Percentiles rank a stretch among this genome's conserved stretches.
Conservation (phyloP, 2,888 invertebrate species). For the Diachrysia chrysitis region DNA sequence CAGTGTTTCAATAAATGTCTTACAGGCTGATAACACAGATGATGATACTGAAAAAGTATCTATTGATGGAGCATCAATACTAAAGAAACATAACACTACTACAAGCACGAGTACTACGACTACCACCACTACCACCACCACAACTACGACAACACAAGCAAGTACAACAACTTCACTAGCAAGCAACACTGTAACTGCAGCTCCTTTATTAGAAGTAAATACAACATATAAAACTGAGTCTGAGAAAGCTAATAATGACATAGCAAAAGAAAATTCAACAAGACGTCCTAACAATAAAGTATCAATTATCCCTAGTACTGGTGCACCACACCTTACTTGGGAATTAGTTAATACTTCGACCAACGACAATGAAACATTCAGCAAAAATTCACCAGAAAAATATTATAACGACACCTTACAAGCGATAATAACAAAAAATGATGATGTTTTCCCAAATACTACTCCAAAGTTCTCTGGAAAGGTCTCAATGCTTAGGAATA, state of each 20-base stretch:
- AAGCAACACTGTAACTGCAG: constrained; percentile 47
- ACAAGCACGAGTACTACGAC: constrained; percentile 56
- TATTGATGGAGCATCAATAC: constrained; percentile 83
- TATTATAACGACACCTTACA: constrained; percentile 90
- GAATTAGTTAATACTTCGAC: constrained; percentile 89
- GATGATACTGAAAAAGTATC: constrained; percentile 81
- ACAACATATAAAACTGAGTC: constrained; percentile 51
- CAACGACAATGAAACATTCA: constrained; percentile 78
- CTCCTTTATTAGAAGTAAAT: constrained; percentile 47
- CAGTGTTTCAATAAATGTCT: constrained; percentile 80
- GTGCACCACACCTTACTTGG: constrained; percentile 86
- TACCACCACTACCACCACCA: constrained; percentile 33
- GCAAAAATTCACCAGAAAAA: constrained; percentile 84
- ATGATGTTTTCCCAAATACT: constrained; percentile 81
- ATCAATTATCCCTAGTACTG: constrained; percentile 83
- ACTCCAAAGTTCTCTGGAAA: constrained; percentile 82
- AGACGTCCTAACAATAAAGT: constrained; percentile 85
- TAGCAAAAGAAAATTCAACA: constrained; percentile 76
- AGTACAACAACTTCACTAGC: constrained; percentile 38
- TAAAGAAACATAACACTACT: constrained; percentile 77
- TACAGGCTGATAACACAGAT: constrained; percentile 75
- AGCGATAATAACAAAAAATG: constrained; percentile 90
- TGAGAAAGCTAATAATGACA: constrained; percentile 54
- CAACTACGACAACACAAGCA: constrained; percentile 29
- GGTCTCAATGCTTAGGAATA: constrained; percentile 88